Evolutionary conservation across 2,888 invertebrate genomes (phyloP), one percentile per base, ranked within the genome.

Genomic region (Meloe dianella): DNA sequence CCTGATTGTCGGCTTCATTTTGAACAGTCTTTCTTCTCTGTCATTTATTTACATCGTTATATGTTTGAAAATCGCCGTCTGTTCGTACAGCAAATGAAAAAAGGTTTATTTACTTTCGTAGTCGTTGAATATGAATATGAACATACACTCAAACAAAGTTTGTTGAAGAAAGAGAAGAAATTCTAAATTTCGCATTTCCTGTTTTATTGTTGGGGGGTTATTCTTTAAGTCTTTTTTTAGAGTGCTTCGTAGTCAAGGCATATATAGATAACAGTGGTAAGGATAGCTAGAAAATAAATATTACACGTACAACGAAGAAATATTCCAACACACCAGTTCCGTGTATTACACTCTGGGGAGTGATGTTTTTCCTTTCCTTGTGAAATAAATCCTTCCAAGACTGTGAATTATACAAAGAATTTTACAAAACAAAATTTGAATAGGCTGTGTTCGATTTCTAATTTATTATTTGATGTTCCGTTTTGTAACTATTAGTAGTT

Each of bases 361-460:
- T 63, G 61, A 63, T 65, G 65, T 61, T 61, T 57, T 58, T 65
- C 47, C 8, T 62, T 54, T 60, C 51, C 20, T 60, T 22, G 51
- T 24, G 24, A 22, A 57, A 68, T 68, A 68, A 68, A 68, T 68
- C 63, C 65, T 60, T 60, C 58, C 65, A 62, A 61, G 9, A 10
- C 60, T 65, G 32, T 65, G 65, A 68, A 68, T 68, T 68, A 68
- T 68, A 65, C 63, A 68, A 68, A 65, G 57, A 65, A 60, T 65
- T 68, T 68, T 65, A 63, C 63, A 68, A 47, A 58, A n/a, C n/a
- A n/a, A 65, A 65, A 65, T 68, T 68, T 63, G 63, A 60, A 65
- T 65, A 32, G 22, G n/a, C 63, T 59, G 57, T 65, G 61, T 47
- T n/a, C 62, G 62, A 67, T 65, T 62, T 51, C 29, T 47, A 59